Conservation (phyloP, 2,113 vertebrate genomes). For the Nesogale talazaci region DNA sequence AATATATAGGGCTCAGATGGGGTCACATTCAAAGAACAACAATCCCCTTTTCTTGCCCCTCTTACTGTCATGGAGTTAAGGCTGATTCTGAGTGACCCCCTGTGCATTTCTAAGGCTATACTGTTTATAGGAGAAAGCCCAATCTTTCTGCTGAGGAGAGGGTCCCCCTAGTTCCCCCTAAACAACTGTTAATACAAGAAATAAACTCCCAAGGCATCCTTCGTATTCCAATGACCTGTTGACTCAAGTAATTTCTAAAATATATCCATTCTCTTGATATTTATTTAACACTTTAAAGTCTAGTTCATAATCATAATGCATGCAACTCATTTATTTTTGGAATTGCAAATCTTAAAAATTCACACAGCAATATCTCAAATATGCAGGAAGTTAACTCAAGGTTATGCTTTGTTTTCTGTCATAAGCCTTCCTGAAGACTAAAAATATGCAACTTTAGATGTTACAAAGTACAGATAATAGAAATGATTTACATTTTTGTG, state of each 20-base stretch:
- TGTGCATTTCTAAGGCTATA: too few relatives aligned
- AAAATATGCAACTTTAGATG: neutral
- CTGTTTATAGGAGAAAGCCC: too few relatives aligned
- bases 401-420: neutral
- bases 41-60: too few relatives aligned
- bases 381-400: neutral
- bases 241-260: conserved; percentile 44
- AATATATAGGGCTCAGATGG: neutral
- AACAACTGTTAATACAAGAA: neutral
- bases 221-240: neutral
- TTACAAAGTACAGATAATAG: neutral
- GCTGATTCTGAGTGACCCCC: too few relatives aligned
- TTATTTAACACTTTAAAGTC: neutral
- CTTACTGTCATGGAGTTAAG: too few relatives aligned
- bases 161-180: neutral
- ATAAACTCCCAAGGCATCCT: neutral
- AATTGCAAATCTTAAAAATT: conserved; percentile 42
- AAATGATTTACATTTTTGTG: too few relatives aligned
- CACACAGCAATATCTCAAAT: neutral
- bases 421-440: neutral
- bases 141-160: too few relatives aligned
- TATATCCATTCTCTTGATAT: neutral
- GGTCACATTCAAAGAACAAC: neutral
- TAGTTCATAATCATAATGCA: neutral
- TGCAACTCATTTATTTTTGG: conserved; percentile 19